phyloP scores from a whole-genome alignment of 2,797 vertebrate genomes.

The Phrynocephalus guinanensis region DNA sequence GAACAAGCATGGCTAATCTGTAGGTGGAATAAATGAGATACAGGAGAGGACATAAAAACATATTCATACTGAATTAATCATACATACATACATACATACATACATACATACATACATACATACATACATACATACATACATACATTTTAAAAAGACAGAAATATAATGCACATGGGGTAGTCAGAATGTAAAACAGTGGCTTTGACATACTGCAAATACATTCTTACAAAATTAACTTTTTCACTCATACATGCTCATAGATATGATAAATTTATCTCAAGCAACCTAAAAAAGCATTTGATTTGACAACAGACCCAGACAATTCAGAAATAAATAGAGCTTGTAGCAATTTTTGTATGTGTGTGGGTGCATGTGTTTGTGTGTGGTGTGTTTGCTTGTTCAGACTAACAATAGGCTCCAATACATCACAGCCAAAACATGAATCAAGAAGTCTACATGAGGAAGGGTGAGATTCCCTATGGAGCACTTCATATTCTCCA shows the following conservation, averaged over 20 bases:
- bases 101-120: too few species aligned
- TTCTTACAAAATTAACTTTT: not conserved
- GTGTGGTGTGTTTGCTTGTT: not conserved
- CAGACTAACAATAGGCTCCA: not conserved
- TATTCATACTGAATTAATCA: too few species aligned
- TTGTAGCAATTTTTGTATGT: not conserved
- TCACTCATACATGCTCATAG: too few species aligned
- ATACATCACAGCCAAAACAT: not conserved
- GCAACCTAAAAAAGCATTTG: not conserved
- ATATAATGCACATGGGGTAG: conserved; percentile 60
- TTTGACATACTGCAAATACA: conserved; percentile 50
- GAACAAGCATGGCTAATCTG: too few species aligned
- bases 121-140: too few species aligned
- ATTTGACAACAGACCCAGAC: not conserved
- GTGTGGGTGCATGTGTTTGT: not conserved
- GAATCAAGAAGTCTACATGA: not conserved
- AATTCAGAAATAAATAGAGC: not conserved
- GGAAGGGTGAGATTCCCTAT: not conserved
- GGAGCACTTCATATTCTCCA: not conserved
- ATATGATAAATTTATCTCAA: too few species aligned
- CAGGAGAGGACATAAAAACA: too few species aligned
- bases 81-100: too few species aligned
- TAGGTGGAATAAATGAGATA: too few species aligned
- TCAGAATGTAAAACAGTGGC: conserved; percentile 58
- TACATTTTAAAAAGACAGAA: conserved; percentile 35